phyloP scores from a whole-genome alignment of 2,113 vertebrate genomes.

The Mus musculus region DNA sequence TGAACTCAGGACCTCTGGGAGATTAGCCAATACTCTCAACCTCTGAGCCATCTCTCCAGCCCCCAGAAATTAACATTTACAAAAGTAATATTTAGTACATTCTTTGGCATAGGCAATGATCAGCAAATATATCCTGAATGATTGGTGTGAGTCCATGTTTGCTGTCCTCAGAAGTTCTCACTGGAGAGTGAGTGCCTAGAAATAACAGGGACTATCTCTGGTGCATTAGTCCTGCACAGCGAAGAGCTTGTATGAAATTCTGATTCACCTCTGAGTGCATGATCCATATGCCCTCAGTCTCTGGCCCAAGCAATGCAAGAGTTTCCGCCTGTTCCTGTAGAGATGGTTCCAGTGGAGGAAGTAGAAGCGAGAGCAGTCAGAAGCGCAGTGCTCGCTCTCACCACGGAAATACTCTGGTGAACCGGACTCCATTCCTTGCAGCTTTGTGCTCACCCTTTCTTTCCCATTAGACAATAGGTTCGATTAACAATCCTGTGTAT shows the following conservation, averaged over 20 bases:
- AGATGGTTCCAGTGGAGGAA: background rate
- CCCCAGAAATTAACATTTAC: background rate
- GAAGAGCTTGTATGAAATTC: fast-evolving
- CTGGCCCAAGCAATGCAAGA: fast-evolving
- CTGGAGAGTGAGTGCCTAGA: background rate
- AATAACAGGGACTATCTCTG: background rate
- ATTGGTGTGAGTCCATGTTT: background rate
- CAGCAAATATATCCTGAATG: background rate
- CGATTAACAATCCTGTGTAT: background rate
- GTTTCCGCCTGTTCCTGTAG: background rate
- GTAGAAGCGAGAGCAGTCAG: background rate
- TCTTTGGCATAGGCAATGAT: background rate
- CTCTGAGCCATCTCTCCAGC: too few relatives aligned
- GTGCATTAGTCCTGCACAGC: background rate
- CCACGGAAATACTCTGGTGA: fast-evolving
- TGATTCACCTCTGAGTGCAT: background rate
- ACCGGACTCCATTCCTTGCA: background rate
- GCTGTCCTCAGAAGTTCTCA: background rate
- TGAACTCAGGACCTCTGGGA: too few relatives aligned
- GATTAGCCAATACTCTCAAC: too few relatives aligned
- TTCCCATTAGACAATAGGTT: background rate
- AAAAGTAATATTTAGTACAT: background rate
- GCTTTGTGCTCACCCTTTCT: background rate
- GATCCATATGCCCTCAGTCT: fast-evolving
- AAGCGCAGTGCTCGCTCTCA: fast-evolving